These are phyloP conservation scores for Apotomis capreana DNA, from an alignment of 2,888 invertebrate genomes.

Conservation along the genomic window DNA sequence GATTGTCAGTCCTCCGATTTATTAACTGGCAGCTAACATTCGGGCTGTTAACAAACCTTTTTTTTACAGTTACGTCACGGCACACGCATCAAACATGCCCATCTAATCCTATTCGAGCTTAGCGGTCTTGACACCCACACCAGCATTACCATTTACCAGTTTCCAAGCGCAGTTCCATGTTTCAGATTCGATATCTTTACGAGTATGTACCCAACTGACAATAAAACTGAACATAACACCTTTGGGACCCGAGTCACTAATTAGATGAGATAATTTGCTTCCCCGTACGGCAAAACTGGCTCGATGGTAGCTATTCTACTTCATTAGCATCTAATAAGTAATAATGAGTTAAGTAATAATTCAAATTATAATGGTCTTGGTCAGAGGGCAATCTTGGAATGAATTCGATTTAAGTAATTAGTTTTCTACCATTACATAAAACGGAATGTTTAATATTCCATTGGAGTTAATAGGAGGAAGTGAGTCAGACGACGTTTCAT, in stretches of 20 bases:
- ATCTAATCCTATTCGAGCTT: no score
- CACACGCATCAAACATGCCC: no score
- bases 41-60: no score
- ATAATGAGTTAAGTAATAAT: slow-evolving; percentile 53
- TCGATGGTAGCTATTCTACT: slow-evolving; percentile 45
- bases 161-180: no score
- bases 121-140: no score
- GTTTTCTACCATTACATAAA: slow-evolving; percentile 29
- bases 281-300: slow-evolving; percentile 5
- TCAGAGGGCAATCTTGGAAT: slow-evolving; percentile 45
- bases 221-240: not conserved
- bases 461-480: slow-evolving; percentile 7
- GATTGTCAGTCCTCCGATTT: no score
- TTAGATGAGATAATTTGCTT: not conserved
- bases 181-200: no score
- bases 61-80: no score
- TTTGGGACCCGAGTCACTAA: slow-evolving; percentile 1
- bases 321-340: slow-evolving; percentile 49
- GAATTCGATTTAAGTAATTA: slow-evolving; percentile 17
- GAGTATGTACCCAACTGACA: not conserved
- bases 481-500: slow-evolving; percentile 1
- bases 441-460: slow-evolving; percentile 7
- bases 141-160: no score
- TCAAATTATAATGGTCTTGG: slow-evolving; percentile 52
- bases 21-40: no score